phyloP scores from a whole-genome alignment of 2,797 vertebrate species.

The Chrysocyon brachyurus region DNA sequence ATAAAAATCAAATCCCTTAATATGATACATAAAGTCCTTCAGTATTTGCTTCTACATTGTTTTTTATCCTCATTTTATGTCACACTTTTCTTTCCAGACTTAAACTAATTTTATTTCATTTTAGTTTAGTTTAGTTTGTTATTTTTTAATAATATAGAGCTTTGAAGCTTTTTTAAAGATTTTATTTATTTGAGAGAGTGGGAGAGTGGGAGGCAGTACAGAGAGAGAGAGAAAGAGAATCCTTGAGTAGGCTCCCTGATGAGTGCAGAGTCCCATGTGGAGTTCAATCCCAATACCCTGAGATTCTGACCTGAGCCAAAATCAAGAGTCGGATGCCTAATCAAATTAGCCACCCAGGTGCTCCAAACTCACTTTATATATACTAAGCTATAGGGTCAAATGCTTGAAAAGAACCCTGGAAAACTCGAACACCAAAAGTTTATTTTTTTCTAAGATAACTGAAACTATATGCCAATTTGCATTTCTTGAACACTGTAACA shows the following conservation, averaged over 20 bases:
- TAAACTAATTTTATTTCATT: constrained; percentile 4
- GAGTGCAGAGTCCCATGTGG: background rate
- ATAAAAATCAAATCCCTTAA: background rate
- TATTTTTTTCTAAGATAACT: background rate
- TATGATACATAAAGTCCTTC: background rate
- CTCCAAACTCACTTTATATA: background rate
- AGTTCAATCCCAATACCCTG: background rate
- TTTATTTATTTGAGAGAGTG: background rate
- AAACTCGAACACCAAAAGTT: background rate
- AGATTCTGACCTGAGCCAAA: background rate
- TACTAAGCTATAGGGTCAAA: background rate
- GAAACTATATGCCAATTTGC: background rate
- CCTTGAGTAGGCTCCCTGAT: background rate
- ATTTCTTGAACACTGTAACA: background rate
- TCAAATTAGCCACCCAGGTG: background rate
- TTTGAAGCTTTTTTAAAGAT: background rate
- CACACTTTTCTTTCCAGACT: background rate
- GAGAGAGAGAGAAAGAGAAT: background rate
- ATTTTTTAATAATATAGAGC: background rate
- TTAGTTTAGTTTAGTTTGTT: background rate
- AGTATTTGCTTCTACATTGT: background rate
- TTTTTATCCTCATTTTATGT: background rate
- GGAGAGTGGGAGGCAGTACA: background rate
- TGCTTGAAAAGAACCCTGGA: background rate
- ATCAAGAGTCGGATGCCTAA: background rate